Evolutionary conservation across 2,113 vertebrate species (phyloP), one percentile per base, ranked within the genome.

Genomic region (Trachemys scripta): DNA sequence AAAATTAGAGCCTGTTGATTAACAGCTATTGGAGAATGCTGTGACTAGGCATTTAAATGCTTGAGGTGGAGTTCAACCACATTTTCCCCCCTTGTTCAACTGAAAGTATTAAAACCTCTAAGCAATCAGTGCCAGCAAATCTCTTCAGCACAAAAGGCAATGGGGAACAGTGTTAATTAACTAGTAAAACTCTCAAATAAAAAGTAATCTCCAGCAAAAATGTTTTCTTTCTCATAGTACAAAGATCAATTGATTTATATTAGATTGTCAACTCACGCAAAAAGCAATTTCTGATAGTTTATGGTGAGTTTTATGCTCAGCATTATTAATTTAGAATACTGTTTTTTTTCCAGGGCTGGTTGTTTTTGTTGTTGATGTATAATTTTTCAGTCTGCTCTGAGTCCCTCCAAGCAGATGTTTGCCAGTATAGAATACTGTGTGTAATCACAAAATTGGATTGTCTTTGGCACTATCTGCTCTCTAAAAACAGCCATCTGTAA

Each of bases 1-100:
- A 95, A 54, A 92, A 96, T 94, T 88, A 92, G 85, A 94, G 38
- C n/a, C 85, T 84, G 69, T 87, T 97, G 95, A 97, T 90, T 95
- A 95, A n/a, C 42, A 92, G 86, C 81, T 87, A n/a, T 90, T 90
- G 27, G 89, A 93, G 54, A 92, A 82, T 57, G 57, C 87, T 95
- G 45, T 72, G 38, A 89, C 38, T 7, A 54, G 20, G 29, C 6
- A 38, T 76, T 88, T 10, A 80, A 24, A 38, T 38, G 1, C 45
- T 62, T n/a, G 13, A 12, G 7, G 16, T 65, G 50, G 51, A 57
- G 35, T 80, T 35, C 20, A 56, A 38, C 10, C 29, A 82, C 65
- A 38, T 72, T 45, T 45, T 72, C 42, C 80, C 20, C 8, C 38
- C 42, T 22, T 47, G 42, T 54, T 86, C 31, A 80, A 19, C 22